Base-by-base conservation (phyloP, 1,140 invertebrate genomes). In the Cotesia typhae region DNA sequence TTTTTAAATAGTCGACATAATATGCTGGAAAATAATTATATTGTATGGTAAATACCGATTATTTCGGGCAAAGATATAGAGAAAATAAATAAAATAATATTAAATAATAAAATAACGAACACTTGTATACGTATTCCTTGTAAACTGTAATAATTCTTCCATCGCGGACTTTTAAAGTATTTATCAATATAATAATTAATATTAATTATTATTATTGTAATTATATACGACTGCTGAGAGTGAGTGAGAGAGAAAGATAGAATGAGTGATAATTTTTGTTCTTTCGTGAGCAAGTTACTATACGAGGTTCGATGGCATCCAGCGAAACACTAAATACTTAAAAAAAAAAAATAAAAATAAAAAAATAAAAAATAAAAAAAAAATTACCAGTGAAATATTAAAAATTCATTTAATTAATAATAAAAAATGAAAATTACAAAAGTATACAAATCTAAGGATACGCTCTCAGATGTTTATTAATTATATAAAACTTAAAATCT, bases 41-140 rank as follows among this genome's bases (percentile, higher is more conserved):
- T 67, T 64, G 70, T 72, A 75, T n/a, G 68, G 59, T 68, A 47
- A 47, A 47, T 9, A 67, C 51, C 59, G 17, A 67, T 59, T 72
- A 70, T 59, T 72, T 57, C 9, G 20, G 66, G 72, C 73, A 75
- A 76, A 77, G 76, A 76, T 28, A 68, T 64, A 51, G 6, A 71
- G 67, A 73, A 77, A 81, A 28, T 28, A 28, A 28, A 28, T 28
- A 2, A 28, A 76, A 79, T 77, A 78, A 72, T 63, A 72, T 71
- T 63, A 74, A 63, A 72, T 70, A 69, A 70, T 73, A 67, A 74
- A 75, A 28, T 28, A 28, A 28, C 28, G 2, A 70, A 85, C 83
- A 86, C 84, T 87, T 86, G 86, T 87, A 87, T 87, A 87, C 86
- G 86, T 86, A 87, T 86, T 85, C 87, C 84, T 87, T 86, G 84